Evolutionary conservation across 1,140 invertebrate genomes (phyloP).

Genomic region (Drosophila insularis): DNA sequence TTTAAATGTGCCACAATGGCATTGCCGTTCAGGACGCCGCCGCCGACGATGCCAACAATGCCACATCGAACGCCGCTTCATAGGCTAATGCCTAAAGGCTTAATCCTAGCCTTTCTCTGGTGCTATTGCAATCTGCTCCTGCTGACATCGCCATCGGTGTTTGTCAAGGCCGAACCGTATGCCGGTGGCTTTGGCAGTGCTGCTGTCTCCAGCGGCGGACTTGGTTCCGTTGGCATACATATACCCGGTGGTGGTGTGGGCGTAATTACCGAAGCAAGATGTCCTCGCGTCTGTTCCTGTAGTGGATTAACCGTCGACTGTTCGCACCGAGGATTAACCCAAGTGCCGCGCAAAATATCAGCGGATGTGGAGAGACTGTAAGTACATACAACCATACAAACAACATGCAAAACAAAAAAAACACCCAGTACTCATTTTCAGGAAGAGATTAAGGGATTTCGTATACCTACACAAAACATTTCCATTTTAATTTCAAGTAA

Average conservation of each 20-base stretch:
- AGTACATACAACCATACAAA: slow-evolving; percentile 83
- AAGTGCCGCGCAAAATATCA: slow-evolving; percentile 90
- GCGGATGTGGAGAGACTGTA: slow-evolving; percentile 91
- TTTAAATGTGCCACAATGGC: slow-evolving; percentile 79
- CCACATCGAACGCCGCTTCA: slow-evolving; percentile 27
- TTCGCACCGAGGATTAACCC: slow-evolving; percentile 89
- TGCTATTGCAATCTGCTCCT: slow-evolving; percentile 22
- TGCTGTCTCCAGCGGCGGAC: slow-evolving; percentile 63
- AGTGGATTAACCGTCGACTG: slow-evolving; percentile 90
- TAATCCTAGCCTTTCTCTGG: background rate
- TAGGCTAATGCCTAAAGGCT: slow-evolving; percentile 46
- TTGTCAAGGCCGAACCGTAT: slow-evolving; percentile 68
- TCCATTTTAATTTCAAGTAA: background rate
- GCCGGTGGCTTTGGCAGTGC: slow-evolving; percentile 64
- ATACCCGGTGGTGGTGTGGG: slow-evolving; percentile 77
- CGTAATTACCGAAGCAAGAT: slow-evolving; percentile 83
- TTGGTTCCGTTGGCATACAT: slow-evolving; percentile 77
- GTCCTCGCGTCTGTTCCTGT: slow-evolving; percentile 92
- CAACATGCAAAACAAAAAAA: background rate
- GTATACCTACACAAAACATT: background rate
- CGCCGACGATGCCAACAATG: slow-evolving; percentile 8
- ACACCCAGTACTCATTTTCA: background rate
- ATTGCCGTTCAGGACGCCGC: slow-evolving; percentile 63
- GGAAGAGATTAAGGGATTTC: background rate
- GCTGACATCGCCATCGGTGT: slow-evolving; percentile 15